Evolutionary conservation across 1,140 invertebrate species (phyloP).

Genomic region (Drosophila kurseongensis): DNA sequence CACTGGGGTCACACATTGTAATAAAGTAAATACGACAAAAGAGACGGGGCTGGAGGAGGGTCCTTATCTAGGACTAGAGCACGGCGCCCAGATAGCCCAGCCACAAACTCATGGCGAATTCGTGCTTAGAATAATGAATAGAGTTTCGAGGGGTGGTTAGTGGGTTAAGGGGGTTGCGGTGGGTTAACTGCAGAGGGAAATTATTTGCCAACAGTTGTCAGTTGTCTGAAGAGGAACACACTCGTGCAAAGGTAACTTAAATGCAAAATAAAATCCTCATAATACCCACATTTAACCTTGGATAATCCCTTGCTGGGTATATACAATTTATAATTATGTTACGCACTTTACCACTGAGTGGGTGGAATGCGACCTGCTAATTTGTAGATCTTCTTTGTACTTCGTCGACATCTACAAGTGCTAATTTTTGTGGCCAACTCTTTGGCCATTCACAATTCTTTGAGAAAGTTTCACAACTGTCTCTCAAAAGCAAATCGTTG

Average conservation of each 20-base stretch:
- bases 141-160: slow-evolving; percentile 21
- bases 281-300: slow-evolving; percentile 23
- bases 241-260: slow-evolving; percentile 18
- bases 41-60: neutral
- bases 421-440: slow-evolving; percentile 41
- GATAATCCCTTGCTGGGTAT: neutral
- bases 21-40: slow-evolving; percentile 44
- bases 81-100: slow-evolving; percentile 54
- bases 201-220: slow-evolving; percentile 38
- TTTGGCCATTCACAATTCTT: slow-evolving; percentile 31
- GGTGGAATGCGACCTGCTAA: slow-evolving; percentile 27
- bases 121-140: slow-evolving; percentile 74
- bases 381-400: slow-evolving; percentile 20
- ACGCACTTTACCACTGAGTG: slow-evolving; percentile 22
- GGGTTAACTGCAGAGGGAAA: slow-evolving; percentile 18
- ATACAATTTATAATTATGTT: slow-evolving; percentile 20
- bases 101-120: slow-evolving; percentile 61
- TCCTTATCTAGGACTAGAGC: slow-evolving; percentile 46
- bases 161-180: slow-evolving; percentile 8
- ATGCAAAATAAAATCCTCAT: slow-evolving; percentile 13
- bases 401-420: slow-evolving; percentile 25
- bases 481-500: slow-evolving; percentile 45
- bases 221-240: slow-evolving; percentile 11
- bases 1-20: slow-evolving; percentile 45
- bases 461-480: slow-evolving; percentile 43